Percentiles rank a stretch among this genome's conserved stretches.
These are phyloP conservation scores for Scortum barcoo DNA, from an alignment of 2,113 vertebrate genomes.

Conservation along the genomic window DNA sequence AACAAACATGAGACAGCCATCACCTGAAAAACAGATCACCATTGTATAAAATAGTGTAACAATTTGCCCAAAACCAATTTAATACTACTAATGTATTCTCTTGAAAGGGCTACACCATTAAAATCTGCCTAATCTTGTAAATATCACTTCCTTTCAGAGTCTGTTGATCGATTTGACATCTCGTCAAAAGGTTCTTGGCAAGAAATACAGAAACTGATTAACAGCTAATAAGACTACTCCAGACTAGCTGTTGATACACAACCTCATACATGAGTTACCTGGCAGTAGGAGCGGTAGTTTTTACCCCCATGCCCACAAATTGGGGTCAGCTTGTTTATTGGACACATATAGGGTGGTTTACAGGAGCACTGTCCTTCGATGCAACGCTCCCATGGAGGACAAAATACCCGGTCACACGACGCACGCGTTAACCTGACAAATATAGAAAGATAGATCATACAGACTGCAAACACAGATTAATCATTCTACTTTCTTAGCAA, in stretches of 20 bases:
- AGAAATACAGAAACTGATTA: neutral
- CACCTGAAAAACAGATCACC: constrained; percentile 23
- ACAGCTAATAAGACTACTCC: neutral
- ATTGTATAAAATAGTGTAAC: neutral
- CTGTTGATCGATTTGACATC: neutral
- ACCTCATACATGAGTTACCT: constrained; percentile 22
- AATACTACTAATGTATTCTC: neutral
- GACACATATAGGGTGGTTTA: constrained; percentile 61
- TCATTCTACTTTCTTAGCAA: neutral
- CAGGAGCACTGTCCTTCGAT: constrained; percentile 38
- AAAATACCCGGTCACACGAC: constrained; percentile 64
- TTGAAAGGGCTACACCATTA: neutral
- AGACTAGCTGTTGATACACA: neutral
- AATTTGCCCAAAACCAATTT: neutral
- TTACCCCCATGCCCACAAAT: constrained; percentile 28
- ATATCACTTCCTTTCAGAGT: neutral
- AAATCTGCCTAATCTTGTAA: neutral
- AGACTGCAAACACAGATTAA: neutral
- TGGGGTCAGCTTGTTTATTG: fast-evolving
- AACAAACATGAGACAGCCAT: constrained; percentile 65
- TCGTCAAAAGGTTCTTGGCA: neutral
- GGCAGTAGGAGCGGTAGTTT: constrained; percentile 62
- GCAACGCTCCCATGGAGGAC: constrained; percentile 65
- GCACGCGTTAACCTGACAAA: constrained; percentile 34
- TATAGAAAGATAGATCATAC: neutral